phyloP scores from a whole-genome alignment of 1,140 invertebrate genomes.

The Hirudo medicinalis region DNA sequence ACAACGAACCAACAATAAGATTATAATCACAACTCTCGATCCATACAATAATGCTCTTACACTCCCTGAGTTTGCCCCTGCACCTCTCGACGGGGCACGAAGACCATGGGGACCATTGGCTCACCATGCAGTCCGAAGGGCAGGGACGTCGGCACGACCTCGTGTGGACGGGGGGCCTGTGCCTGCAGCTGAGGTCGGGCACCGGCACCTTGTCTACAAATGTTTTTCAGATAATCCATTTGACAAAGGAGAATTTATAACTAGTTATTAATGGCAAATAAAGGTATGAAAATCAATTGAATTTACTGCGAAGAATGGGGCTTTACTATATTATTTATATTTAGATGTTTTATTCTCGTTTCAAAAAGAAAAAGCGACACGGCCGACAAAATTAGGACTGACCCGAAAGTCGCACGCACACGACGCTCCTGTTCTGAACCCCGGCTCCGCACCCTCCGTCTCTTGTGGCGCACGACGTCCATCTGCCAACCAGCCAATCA shows the following conservation, averaged over 20 bases:
- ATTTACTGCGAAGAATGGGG: too few relatives aligned
- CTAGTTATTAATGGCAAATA: too few relatives aligned
- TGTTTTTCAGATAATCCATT: too few relatives aligned
- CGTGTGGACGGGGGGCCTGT: constrained; percentile 6
- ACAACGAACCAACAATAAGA: too few relatives aligned
- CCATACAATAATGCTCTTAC: not conserved
- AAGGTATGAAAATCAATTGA: too few relatives aligned
- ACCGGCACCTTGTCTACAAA: constrained; percentile 6
- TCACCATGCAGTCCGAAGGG: constrained; percentile 17
- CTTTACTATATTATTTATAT: too few relatives aligned
- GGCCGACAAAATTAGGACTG: not conserved
- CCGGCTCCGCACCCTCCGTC: not conserved
- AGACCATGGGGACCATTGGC: constrained; percentile 18
- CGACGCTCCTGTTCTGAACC: constrained; percentile 11
- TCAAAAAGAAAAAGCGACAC: too few relatives aligned
- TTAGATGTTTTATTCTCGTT: too few relatives aligned
- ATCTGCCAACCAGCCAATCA: too few relatives aligned
- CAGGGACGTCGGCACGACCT: constrained; percentile 16
- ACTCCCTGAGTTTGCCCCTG: not conserved
- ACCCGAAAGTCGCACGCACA: constrained; percentile 14
- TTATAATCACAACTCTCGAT: too few relatives aligned
- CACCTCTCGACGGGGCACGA: constrained; percentile 19
- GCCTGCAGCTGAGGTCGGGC: not conserved
- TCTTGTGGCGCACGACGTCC: too few relatives aligned
- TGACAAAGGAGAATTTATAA: too few relatives aligned